A percentile compares a stretch with the other conserved stretches of the same genome.
Conservation (phyloP, 1,140 invertebrate species). For the Trissolcus basalis region DNA sequence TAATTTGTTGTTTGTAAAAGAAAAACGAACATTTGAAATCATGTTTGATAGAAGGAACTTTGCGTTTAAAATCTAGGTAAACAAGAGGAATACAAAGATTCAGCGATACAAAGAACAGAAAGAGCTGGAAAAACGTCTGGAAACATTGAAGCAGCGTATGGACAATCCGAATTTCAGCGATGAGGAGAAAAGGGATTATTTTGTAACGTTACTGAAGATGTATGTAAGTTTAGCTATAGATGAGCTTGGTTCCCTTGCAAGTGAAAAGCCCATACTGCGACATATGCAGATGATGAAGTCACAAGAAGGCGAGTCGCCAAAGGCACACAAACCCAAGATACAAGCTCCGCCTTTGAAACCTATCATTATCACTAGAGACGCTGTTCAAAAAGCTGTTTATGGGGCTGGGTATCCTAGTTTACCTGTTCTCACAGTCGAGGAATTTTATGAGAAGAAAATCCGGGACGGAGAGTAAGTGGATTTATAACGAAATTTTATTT, state of each 20-base stretch:
- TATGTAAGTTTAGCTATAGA: conserved; percentile 86
- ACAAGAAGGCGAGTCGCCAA: conserved; percentile 55
- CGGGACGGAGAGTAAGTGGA: conserved; percentile 84
- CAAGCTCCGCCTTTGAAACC: conserved; percentile 83
- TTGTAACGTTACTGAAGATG: conserved; percentile 85
- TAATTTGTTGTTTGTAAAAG: too few species aligned
- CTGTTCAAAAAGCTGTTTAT: conserved; percentile 93
- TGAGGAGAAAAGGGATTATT: conserved; percentile 88
- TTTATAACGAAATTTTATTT: too few species aligned
- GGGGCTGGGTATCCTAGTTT: conserved; percentile 96
- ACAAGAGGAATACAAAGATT: conserved; percentile 84
- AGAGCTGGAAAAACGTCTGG: conserved; percentile 83
- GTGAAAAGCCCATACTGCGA: conserved; percentile 85
- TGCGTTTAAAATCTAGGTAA: conserved; percentile 65
- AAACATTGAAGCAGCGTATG: conserved; percentile 80
- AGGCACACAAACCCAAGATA: conserved; percentile 69
- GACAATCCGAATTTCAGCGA: conserved; percentile 84
- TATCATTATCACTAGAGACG: conserved; percentile 94
- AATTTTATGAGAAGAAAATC: conserved; percentile 95
- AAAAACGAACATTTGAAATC: too few species aligned
- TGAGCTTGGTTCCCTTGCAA: conserved; percentile 84
- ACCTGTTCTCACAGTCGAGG: conserved; percentile 93
- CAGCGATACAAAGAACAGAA: conserved; percentile 87
- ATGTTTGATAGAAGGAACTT: too few species aligned
- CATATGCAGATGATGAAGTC: conserved; percentile 78